These are phyloP conservation scores for Trididemnum clinides DNA, from an alignment of 23 tunicate genomes.

Conservation along the genomic window DNA sequence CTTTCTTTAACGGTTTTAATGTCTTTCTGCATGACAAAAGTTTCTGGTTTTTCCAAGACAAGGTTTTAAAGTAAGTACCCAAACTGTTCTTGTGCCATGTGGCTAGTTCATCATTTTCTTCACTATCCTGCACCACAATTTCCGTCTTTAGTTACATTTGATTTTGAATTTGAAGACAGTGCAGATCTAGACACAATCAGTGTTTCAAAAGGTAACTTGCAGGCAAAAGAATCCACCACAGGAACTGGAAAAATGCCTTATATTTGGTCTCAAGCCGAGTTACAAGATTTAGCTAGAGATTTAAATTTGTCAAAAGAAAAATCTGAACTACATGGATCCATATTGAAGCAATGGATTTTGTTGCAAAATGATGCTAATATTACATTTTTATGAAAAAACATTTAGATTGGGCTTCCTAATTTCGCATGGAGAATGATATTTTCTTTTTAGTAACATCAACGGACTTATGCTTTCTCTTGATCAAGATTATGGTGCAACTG, in stretches of 20 bases:
- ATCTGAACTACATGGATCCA: too few species aligned
- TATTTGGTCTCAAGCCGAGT: too few species aligned
- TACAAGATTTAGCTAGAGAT: too few species aligned
- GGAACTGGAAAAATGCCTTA: too few species aligned
- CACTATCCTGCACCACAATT: too few species aligned
- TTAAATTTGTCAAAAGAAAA: too few species aligned
- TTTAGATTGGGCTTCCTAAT: neutral
- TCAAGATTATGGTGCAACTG: neutral
- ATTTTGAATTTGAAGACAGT: too few species aligned
- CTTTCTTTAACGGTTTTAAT: neutral
- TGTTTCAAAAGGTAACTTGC: too few species aligned
- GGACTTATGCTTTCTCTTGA: neutral
- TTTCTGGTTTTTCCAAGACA: neutral
- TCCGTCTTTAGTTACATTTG: too few species aligned
- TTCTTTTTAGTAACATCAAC: neutral
- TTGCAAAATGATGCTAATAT: neutral
- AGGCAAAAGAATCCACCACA: too few species aligned
- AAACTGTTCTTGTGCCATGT: neutral
- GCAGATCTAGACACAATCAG: too few species aligned
- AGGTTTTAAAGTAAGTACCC: neutral
- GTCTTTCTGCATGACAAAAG: conserved; percentile 11
- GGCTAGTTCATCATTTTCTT: neutral
- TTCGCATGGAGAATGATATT: neutral
- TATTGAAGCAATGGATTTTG: too few species aligned
- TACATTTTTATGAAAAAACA: neutral